Conservation (phyloP, 2,113 vertebrate genomes). For the Osmerus eperlanus region DNA sequence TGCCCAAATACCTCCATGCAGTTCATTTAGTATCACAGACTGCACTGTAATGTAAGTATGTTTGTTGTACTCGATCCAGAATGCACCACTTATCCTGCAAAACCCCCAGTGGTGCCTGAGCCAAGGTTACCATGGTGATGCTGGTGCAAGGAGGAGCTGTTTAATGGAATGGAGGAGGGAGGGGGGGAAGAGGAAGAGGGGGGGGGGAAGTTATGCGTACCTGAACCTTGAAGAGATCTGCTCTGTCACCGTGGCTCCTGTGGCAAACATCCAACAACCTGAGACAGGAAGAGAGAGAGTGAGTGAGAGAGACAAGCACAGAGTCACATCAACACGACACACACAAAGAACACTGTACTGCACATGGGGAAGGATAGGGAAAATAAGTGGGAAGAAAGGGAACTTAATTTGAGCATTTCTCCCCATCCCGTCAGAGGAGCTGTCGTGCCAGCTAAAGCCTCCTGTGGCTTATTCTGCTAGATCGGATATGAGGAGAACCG, state of each 20-base stretch:
- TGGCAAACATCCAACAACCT: conserved; percentile 85
- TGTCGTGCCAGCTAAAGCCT: conserved; percentile 1
- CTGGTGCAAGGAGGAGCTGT: conserved; percentile 3
- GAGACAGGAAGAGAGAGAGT: conserved; percentile 17
- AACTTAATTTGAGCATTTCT: background rate
- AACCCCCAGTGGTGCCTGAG: background rate
- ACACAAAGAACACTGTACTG: too few species aligned
- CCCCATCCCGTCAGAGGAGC: background rate
- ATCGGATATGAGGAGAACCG: conserved; percentile 5
- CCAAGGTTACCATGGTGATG: conserved; percentile 1
- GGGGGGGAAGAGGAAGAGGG: conserved; percentile 17
- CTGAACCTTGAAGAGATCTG: conserved; percentile 79
- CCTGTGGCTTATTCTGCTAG: background rate
- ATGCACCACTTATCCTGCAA: background rate
- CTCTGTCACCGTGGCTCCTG: conserved; percentile 72
- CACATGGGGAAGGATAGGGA: too few species aligned
- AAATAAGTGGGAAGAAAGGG: background rate
- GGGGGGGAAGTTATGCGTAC: conserved; percentile 55
- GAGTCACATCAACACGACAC: too few species aligned
- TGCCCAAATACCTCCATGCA: too few species aligned
- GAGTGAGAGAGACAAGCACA: background rate
- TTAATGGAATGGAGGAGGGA: conserved; percentile 13
- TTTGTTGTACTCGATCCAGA: background rate
- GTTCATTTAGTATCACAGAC: background rate
- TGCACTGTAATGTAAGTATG: background rate